A percentile compares a stretch with the other conserved stretches of the same genome.
Conservation (phyloP, 2,888 invertebrate genomes). For the Phytoseiulus persimilis region DNA sequence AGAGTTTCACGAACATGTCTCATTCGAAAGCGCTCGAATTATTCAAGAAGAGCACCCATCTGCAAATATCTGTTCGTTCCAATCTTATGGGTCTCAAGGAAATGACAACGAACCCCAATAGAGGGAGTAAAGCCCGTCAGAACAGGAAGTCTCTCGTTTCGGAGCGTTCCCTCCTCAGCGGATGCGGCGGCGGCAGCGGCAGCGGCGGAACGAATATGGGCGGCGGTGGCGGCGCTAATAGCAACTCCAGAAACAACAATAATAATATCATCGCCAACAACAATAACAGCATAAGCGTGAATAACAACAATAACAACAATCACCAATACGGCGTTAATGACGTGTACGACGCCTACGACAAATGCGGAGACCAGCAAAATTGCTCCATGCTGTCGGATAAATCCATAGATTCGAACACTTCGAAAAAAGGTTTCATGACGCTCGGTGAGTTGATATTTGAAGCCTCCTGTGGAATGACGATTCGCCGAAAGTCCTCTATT, state of each 20-base stretch:
- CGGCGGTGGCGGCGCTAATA: background rate
- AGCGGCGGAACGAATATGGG: slow-evolving; percentile 30
- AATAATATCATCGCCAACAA: background rate
- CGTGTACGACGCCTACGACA: background rate
- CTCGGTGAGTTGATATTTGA: slow-evolving; percentile 54
- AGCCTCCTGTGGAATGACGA: too few relatives aligned
- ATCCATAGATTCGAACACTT: background rate
- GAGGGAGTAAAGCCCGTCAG: slow-evolving; percentile 41
- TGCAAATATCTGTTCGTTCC: slow-evolving; percentile 91
- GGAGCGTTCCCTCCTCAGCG: slow-evolving; percentile 47
- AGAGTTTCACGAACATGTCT: slow-evolving; percentile 86
- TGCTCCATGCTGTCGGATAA: slow-evolving; percentile 8
- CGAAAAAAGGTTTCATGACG: slow-evolving; percentile 66
- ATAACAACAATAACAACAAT: slow-evolving; percentile 49
- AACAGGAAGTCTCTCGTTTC: slow-evolving; percentile 50
- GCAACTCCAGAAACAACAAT: background rate
- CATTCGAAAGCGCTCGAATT: slow-evolving; percentile 85
- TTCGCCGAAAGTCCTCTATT: too few relatives aligned
- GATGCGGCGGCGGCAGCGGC: background rate
- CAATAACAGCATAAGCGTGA: slow-evolving; percentile 15
- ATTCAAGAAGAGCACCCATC: slow-evolving; percentile 82
- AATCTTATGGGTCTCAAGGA: slow-evolving; percentile 67
- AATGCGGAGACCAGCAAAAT: background rate
- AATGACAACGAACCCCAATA: slow-evolving; percentile 47
- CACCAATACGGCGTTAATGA: slow-evolving; percentile 48